Evolutionary conservation across 2,888 invertebrate species (phyloP), one percentile per base, ranked within the genome.

Genomic region (Cataglyphis altisquamis): DNA sequence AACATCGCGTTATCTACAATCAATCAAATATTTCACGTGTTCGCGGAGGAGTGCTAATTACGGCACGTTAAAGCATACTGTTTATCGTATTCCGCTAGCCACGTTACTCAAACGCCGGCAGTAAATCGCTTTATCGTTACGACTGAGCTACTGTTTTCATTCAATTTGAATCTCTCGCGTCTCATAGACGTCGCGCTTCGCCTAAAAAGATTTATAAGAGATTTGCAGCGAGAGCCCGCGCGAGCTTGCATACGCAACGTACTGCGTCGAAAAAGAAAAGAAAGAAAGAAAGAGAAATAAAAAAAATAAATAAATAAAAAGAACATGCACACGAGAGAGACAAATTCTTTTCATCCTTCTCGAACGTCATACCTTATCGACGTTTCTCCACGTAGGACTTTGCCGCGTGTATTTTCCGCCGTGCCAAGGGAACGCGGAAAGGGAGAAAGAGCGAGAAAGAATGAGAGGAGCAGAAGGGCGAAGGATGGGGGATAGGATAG

Each of bases 351-450:
- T 72, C 78, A 80, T 80, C 45, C 60, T 36, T 80, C 70, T 70
- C 78, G 72, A 80, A 80, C 86, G 84, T 86, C 82, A 75, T 84
- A 77, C 73, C 78, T 84, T 89, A 89, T 89, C 73, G 89, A 85
- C 86, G 67, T 74, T 88, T 86, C 68, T 75, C 87, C 78, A 57
- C 73, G 84, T 87, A 82, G 72, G 29, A 39, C 21, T 57, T 52
- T 12, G 64, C 10, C 83, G 81, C 81, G 86, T 52, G 48, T 85
- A 77, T 77, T 66, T 84, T 83, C 80, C 81, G 84, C 85, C 88
- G 85, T 12, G 32, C 39, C 63, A 60, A 55, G 74, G 62, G 52
- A 75, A 80, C 36, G 81, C 32, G 29, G 52, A 41, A 48, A 25
- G 63, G 41, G 29, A 39, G 63, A 21, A 18, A 36, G 62, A 39